Conservation (phyloP, 2,113 vertebrate genomes). For the Paratilapia polleni region DNA sequence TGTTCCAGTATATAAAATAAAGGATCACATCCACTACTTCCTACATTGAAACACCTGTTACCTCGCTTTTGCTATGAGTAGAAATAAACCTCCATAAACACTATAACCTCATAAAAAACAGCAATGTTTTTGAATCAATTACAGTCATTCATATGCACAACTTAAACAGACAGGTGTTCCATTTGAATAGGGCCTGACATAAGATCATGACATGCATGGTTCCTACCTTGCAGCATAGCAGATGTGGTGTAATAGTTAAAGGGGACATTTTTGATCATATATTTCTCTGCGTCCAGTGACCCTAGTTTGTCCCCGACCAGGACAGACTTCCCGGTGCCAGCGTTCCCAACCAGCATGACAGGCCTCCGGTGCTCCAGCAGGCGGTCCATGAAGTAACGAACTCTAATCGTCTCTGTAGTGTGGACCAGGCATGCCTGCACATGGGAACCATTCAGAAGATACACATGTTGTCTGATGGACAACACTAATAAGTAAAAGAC, state of each 20-base stretch:
- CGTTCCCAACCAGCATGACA: constrained; percentile 90
- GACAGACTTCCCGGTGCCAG: constrained; percentile 91
- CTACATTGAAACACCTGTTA: too few species aligned
- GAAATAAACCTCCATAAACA: neutral
- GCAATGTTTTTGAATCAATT: neutral
- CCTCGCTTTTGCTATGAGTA: too few species aligned
- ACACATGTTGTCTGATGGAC: neutral
- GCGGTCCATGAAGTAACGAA: constrained; percentile 88
- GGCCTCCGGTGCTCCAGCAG: constrained; percentile 84
- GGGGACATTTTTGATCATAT: constrained; percentile 88
- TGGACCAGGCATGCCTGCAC: constrained; percentile 91
- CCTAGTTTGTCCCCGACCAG: constrained; percentile 88
- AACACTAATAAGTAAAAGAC: neutral
- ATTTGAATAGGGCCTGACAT: neutral
- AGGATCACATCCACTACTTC: too few species aligned
- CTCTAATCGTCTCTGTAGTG: constrained; percentile 86
- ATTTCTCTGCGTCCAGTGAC: constrained; percentile 81
- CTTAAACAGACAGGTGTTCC: neutral
- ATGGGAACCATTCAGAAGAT: neutral
- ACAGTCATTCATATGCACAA: neutral
- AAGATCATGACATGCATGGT: neutral
- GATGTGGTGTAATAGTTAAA: constrained; percentile 98
- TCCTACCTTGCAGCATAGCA: constrained; percentile 92
- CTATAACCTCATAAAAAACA: neutral
- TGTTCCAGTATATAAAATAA: too few species aligned